A percentile compares a stretch with the other conserved stretches of the same genome.
phyloP scores from a whole-genome alignment of 2,113 vertebrate species.

The Halcyon senegalensis region DNA sequence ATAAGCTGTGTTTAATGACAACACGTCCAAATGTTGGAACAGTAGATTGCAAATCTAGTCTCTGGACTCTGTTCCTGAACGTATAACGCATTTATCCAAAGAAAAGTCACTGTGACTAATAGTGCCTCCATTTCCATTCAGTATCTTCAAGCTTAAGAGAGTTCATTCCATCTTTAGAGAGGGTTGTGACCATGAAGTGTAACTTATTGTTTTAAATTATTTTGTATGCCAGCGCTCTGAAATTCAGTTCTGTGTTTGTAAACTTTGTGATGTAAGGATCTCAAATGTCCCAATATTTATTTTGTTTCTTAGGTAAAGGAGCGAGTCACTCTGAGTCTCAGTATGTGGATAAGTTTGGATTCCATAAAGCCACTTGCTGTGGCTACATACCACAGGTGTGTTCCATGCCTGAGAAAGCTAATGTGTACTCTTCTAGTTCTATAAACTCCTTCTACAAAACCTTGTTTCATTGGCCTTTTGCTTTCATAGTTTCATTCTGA shows the following conservation, averaged over 20 bases:
- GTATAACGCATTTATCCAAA: background rate
- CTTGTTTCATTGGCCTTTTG: background rate
- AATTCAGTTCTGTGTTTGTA: background rate
- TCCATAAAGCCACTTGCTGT: constrained; percentile 85
- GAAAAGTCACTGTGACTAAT: background rate
- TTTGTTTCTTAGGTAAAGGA: constrained; percentile 78
- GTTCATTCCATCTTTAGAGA: background rate
- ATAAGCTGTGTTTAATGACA: background rate
- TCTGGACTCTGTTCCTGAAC: background rate
- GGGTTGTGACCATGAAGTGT: background rate
- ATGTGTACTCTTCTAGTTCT: background rate
- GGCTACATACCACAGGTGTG: constrained; percentile 91
- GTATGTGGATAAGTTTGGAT: constrained; percentile 85
- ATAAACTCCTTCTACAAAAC: background rate
- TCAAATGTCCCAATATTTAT: background rate
- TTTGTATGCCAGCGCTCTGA: background rate
- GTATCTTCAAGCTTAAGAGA: background rate
- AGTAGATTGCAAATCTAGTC: background rate
- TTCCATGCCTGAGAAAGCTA: background rate
- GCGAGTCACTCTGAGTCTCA: constrained; percentile 59
- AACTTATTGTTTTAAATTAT: background rate
- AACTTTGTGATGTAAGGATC: background rate
- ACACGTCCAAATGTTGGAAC: background rate
- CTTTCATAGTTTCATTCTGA: background rate
- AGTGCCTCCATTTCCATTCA: background rate